Base-by-base conservation (phyloP, 2,797 vertebrate genomes). In the Phrynocephalus guinanensis region DNA sequence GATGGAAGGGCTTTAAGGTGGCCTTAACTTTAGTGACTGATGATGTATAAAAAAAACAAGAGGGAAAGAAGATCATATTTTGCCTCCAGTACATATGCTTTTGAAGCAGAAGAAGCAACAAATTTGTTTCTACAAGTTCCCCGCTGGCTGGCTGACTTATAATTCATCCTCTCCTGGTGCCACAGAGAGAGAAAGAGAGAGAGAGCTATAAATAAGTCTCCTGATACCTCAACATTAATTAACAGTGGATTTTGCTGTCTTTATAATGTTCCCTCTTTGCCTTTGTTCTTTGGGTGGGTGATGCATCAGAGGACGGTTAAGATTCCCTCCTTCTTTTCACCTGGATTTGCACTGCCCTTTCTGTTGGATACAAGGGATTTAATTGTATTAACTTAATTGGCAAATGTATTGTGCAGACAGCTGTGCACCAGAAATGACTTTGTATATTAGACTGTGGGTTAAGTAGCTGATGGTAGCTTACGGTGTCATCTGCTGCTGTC, bases 291-390 rank as follows among this genome's bases (percentile, higher is more conserved):
- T n/a, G n/a, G 1, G 87, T 0, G 0, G 2, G 81, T 83, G 91
- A 91, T 86, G 83, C 0, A 85, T 0, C 7, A 56, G 81, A 80
- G 93, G 84, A 44, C 87, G 90, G 91, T 84, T 91, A 92, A 91
- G 80, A 63, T 87, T 90, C 85, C 85, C 7, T 24, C 67, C 82
- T 90, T 86, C 24, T 88, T 88, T 78, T 94, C 91, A 92, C 93
- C 91, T 95, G 93, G 92, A 89, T 94, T 93, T 94, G 84, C 89
- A 90, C 89, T 94, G 91, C 88, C 86, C 93, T 94, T 94, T 93
- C 92, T 92, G 91, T 81, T 89, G 86, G 84, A 92, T 90, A 84
- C 79, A 83, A 90, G 84, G 92, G 89, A 95, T 94, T 91, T 91
- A 86, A 93, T 87, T n/a, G 44, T 75, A 93, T 93, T 95, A 90